phyloP scores from a whole-genome alignment of 2,888 invertebrate genomes.

The Pollenia labialis region DNA sequence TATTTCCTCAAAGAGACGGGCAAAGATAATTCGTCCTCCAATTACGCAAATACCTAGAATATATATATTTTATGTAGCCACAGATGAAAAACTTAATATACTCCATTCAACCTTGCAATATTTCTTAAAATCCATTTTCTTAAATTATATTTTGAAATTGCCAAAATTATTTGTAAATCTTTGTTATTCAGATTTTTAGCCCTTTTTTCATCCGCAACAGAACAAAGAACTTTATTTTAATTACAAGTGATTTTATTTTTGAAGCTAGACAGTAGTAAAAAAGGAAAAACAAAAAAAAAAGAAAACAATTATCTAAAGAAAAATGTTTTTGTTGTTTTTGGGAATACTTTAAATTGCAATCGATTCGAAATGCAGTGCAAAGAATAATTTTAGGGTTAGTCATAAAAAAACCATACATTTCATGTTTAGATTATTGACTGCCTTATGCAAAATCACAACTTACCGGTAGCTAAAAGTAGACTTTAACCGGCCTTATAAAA shows the following conservation, averaged over 20 bases:
- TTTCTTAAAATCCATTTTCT: background rate
- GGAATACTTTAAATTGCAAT: conserved; percentile 9
- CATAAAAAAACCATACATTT: background rate
- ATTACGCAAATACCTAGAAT: too few relatives aligned
- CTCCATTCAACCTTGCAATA: background rate
- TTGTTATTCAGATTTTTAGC: background rate
- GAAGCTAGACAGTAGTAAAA: conserved; percentile 17
- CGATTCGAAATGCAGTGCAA: background rate
- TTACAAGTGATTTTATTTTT: conserved; percentile 38
- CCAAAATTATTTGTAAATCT: background rate
- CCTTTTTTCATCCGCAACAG: background rate
- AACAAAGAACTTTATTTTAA: conserved; percentile 52
- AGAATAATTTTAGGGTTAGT: background rate
- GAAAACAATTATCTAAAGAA: conserved; percentile 12
- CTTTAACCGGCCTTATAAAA: too few relatives aligned
- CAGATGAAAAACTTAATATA: too few relatives aligned
- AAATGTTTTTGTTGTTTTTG: conserved; percentile 4
- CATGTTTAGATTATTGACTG: too few relatives aligned
- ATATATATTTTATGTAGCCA: too few relatives aligned
- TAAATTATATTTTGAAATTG: conserved; percentile 1
- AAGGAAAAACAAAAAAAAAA: background rate
- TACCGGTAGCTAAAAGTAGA: too few relatives aligned
- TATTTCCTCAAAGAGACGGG: too few relatives aligned
- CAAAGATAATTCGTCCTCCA: too few relatives aligned
- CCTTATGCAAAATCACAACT: too few relatives aligned